Percentiles rank a stretch among this genome's conserved stretches.
phyloP scores from a whole-genome alignment of 2,888 invertebrate genomes.

The Pseudococcus longispinus region DNA sequence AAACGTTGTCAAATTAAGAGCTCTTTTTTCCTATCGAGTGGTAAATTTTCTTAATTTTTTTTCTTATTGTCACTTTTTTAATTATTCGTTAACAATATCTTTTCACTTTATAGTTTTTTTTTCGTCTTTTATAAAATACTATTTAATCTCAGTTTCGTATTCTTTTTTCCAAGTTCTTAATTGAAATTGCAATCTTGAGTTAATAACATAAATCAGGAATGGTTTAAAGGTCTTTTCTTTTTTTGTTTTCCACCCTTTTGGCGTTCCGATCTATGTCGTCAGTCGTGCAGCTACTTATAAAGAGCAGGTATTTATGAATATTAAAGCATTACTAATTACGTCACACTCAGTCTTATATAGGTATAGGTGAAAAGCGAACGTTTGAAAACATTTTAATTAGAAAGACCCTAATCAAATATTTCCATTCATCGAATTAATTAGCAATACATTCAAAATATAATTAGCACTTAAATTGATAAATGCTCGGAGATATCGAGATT shows the following conservation, averaged over 20 bases:
- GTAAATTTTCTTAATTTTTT: conserved; percentile 5
- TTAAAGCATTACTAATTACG: conserved; percentile 3
- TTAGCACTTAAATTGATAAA: background rate
- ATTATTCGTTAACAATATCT: conserved; percentile 9
- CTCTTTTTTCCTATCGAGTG: background rate
- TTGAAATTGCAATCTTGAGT: conserved; percentile 23
- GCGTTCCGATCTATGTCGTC: background rate
- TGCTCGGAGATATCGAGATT: background rate
- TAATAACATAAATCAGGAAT: background rate
- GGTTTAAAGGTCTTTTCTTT: background rate
- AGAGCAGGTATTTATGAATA: background rate
- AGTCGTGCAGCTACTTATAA: background rate
- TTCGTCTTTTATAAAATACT: background rate
- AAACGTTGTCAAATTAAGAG: conserved; percentile 13
- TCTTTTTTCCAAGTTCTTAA: conserved; percentile 13
- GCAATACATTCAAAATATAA: conserved; percentile 3
- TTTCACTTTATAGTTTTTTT: background rate
- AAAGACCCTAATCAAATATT: background rate
- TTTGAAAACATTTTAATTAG: conserved; percentile 13
- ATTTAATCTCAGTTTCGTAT: conserved; percentile 28
- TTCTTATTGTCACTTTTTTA: conserved; percentile 12
- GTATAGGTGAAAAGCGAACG: background rate
- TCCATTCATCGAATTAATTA: conserved; percentile 5
- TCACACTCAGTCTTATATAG: background rate
- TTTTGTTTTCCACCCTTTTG: background rate